Base-by-base conservation (phyloP, 2,888 invertebrate species). In the Hirtodrosophila confusa region DNA sequence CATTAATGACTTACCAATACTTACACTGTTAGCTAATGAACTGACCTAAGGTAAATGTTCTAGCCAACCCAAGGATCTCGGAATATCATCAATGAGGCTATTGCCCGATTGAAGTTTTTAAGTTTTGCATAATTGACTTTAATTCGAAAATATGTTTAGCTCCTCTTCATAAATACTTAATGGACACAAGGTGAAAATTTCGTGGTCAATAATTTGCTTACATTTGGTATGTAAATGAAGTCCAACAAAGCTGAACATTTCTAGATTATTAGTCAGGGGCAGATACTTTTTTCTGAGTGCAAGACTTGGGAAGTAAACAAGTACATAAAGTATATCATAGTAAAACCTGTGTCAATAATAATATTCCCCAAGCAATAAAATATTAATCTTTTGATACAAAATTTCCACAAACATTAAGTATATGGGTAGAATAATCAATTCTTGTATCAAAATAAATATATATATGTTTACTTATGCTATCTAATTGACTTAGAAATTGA, bases 151-250 rank as follows among this genome's bases (percentile, higher is more conserved):
- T 83, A 83, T 79, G 57, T 53, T 60, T 50, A 48, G 56, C 53
- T 68, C 35, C 78, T 66, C 67, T 74, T 55, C 75, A 77, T 83
- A 86, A 84, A 77, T 62, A 71, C 61, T 64, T 85, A 75, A 88
- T 79, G 71, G 67, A 12, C 70, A 45, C 80, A 88, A 86, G 88
- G 66, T 88, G 84, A 83, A 88, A 79, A 69, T 24, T 12, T n/a
- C 23, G 5, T 3, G 3, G 23, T 10, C 4, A 4, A 29, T 47
- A 69, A 64, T 43, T 67, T 54, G 29, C 12, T 12, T 33, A 23
- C 41, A 49, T 44, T 66, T 53, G 11, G 23, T 63, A 74, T 74
- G 77, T 33, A 58, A 74, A 74, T 74, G n/a, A 51, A 12, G 3
- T 31, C 11, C 29, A 35, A 57, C 12, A 45, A 29, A 44, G 29